Evolutionary conservation across 2,888 invertebrate species (phyloP).

Genomic region (Cephus rjabovi): DNA sequence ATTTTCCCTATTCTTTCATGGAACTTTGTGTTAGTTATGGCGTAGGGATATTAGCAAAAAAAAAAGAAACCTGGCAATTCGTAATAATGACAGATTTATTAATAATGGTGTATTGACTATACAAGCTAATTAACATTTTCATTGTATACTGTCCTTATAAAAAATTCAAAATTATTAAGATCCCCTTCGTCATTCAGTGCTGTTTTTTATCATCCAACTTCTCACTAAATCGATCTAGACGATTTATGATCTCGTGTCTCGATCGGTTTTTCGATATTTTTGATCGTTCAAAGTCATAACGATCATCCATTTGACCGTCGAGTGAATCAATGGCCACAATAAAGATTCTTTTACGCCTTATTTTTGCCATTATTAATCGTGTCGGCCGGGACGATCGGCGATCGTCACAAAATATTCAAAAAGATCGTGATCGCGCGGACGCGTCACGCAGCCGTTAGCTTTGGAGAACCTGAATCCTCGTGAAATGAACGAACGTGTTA

Average conservation of each 20-base stretch:
- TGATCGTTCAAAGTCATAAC: neutral
- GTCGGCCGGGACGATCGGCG: neutral
- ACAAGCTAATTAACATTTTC: neutral
- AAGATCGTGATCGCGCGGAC: neutral
- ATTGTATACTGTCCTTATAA: neutral
- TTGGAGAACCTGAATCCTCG: neutral
- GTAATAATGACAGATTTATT: neutral
- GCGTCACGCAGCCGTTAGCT: neutral
- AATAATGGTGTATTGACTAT: neutral
- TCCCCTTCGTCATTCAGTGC: neutral
- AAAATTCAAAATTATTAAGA: neutral
- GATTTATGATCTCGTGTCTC: neutral
- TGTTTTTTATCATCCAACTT: neutral
- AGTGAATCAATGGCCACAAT: neutral
- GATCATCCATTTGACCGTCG: neutral
- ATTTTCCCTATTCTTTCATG: neutral
- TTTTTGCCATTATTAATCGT: neutral
- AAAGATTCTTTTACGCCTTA: neutral
- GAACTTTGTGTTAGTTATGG: neutral
- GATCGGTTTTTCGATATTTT: neutral
- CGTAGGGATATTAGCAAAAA: neutral
- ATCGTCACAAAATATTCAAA: neutral
- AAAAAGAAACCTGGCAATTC: neutral
- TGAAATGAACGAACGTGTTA: conserved; percentile 16
- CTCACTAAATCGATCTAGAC: neutral